Evolutionary conservation across 1,140 invertebrate genomes (phyloP).

Genomic region (Philopotamus ludificatus): DNA sequence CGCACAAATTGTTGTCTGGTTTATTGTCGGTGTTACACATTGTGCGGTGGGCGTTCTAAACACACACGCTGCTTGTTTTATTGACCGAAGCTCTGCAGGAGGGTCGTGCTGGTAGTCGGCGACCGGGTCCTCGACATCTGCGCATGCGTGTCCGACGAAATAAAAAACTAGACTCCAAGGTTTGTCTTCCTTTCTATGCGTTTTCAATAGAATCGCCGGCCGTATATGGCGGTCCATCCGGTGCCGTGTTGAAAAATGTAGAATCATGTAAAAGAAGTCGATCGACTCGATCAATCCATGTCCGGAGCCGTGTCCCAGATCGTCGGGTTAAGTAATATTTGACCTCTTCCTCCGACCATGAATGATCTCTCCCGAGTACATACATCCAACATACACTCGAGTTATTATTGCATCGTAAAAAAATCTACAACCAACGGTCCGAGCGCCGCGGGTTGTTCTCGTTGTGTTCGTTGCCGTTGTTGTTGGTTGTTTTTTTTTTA

Average conservation of each 20-base stretch:
- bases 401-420: neutral
- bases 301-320: neutral
- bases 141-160: no score
- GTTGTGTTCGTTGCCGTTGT: no score
- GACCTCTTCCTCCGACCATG: no score
- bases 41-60: conserved; percentile 1
- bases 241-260: conserved; percentile 2
- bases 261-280: no score
- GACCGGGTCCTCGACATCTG: no score
- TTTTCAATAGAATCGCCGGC: no score
- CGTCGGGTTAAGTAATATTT: neutral
- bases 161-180: neutral
- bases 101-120: no score
- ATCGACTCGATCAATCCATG: neutral
- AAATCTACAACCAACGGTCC: neutral
- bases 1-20: conserved; percentile 1
- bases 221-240: no score
- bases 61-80: conserved; percentile 2
- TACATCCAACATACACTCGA: no score
- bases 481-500: no score
- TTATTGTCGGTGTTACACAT: conserved; percentile 7
- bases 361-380: neutral
- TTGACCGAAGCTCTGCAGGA: no score
- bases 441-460: neutral
- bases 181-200: neutral